Evolutionary conservation across 2,888 invertebrate genomes (phyloP).

Genomic region (Drosophila suboccidentalis): DNA sequence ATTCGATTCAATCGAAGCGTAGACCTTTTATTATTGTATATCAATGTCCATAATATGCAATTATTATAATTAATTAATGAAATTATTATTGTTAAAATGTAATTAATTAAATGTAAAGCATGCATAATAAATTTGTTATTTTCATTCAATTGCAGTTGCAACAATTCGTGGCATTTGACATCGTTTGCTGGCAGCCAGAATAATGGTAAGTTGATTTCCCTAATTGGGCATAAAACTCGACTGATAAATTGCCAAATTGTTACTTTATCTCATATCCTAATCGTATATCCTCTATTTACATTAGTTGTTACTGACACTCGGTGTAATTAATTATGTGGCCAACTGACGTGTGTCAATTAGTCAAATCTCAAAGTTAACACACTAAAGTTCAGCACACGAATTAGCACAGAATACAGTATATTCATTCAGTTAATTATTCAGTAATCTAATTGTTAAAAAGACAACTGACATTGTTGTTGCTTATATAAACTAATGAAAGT

Average conservation of each 20-base stretch:
- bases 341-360: conserved; percentile 71
- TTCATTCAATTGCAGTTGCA: conserved; percentile 47
- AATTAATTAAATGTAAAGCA: background rate
- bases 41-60: background rate
- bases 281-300: conserved; percentile 9
- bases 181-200: conserved; percentile 50
- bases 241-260: conserved; percentile 12
- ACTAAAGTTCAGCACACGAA: conserved; percentile 8
- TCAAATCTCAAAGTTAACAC: conserved; percentile 15
- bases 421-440: conserved; percentile 22
- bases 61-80: background rate
- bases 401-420: conserved; percentile 5
- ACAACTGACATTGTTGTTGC: conserved; percentile 11
- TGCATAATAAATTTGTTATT: conserved; percentile 8
- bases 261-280: background rate
- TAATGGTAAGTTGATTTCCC: conserved; percentile 61
- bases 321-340: conserved; percentile 52
- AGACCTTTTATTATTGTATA: background rate
- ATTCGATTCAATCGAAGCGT: background rate
- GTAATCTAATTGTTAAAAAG: conserved; percentile 1
- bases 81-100: background rate
- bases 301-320: conserved; percentile 15
- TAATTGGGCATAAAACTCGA: background rate
- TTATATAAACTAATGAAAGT: conserved; percentile 4
- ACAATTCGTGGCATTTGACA: conserved; percentile 38